These are phyloP conservation scores for Sebastes miniatus DNA, from an alignment of 2,797 vertebrate species.

Conservation along the genomic window DNA sequence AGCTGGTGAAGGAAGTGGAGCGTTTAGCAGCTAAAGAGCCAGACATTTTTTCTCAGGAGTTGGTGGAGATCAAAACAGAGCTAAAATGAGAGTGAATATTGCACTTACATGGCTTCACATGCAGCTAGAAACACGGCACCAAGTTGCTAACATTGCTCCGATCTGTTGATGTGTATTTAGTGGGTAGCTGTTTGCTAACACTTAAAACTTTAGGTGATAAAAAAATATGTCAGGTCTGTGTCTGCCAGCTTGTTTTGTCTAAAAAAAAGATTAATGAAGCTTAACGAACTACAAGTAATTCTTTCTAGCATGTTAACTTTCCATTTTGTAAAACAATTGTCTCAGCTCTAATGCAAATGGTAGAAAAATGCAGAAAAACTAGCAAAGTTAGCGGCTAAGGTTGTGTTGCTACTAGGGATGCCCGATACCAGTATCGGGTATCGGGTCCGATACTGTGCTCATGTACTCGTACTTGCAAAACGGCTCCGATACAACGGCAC, in stretches of 20 bases:
- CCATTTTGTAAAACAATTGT: not conserved
- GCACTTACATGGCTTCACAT: not conserved
- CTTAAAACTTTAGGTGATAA: not conserved
- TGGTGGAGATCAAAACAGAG: not conserved
- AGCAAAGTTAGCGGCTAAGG: not conserved
- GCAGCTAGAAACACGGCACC: not conserved
- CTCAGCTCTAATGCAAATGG: not conserved
- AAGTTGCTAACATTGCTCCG: not conserved
- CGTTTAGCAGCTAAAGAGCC: not conserved
- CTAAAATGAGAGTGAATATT: not conserved
- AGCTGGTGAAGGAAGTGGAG: rapidly evolving
- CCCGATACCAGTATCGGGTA: too few species aligned
- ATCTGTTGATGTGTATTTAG: not conserved
- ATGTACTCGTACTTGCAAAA: too few species aligned
- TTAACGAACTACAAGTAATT: not conserved
- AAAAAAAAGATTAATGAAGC: not conserved
- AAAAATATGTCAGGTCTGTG: not conserved
- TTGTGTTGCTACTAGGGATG: not conserved
- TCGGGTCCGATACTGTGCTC: too few species aligned
- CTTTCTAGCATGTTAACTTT: not conserved
- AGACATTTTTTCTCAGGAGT: not conserved
- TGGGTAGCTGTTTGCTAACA: not conserved
- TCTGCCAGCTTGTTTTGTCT: not conserved
- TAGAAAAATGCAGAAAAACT: not conserved
- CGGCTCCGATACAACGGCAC: too few species aligned